phyloP scores from a whole-genome alignment of 2,888 invertebrate species.

The Actias luna region DNA sequence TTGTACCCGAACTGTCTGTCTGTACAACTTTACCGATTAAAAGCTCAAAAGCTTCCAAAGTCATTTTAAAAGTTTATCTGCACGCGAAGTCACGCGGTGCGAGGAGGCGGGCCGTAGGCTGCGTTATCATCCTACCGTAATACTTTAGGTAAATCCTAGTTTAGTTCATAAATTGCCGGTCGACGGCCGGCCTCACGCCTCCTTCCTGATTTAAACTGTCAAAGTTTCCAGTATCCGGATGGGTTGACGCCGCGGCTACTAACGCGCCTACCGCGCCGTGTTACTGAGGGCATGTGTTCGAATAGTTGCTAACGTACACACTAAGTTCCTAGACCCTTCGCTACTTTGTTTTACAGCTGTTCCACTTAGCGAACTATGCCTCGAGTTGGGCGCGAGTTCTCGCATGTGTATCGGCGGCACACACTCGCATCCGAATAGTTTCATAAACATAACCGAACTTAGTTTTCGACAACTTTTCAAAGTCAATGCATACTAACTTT shows the following conservation, averaged over 20 bases:
- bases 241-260: slow-evolving; percentile 21
- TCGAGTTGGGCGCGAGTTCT: slow-evolving; percentile 80
- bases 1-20: slow-evolving; percentile 83
- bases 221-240: slow-evolving; percentile 52
- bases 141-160: slow-evolving; percentile 79
- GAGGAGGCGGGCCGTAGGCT: slow-evolving; percentile 61
- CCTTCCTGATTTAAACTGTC: slow-evolving; percentile 67
- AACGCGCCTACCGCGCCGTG: slow-evolving; percentile 37
- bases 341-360: slow-evolving; percentile 82
- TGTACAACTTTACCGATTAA: slow-evolving; percentile 83
- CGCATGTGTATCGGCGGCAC: slow-evolving; percentile 80
- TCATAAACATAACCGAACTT: slow-evolving; percentile 82
- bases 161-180: slow-evolving; percentile 75
- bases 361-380: slow-evolving; percentile 82
- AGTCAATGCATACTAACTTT: slow-evolving; percentile 82
- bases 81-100: slow-evolving; percentile 65
- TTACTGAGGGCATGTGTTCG: slow-evolving; percentile 61
- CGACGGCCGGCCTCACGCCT: slow-evolving; percentile 50
- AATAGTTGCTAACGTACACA: slow-evolving; percentile 72
- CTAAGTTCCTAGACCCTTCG: slow-evolving; percentile 81
- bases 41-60: slow-evolving; percentile 83
- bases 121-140: slow-evolving; percentile 74
- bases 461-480: slow-evolving; percentile 82
- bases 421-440: slow-evolving; percentile 80
- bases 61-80: slow-evolving; percentile 84